Percentiles rank a stretch among this genome's conserved stretches.
Evolutionary conservation across 2,888 invertebrate genomes (phyloP).

Genomic region (Villa cingulata): DNA sequence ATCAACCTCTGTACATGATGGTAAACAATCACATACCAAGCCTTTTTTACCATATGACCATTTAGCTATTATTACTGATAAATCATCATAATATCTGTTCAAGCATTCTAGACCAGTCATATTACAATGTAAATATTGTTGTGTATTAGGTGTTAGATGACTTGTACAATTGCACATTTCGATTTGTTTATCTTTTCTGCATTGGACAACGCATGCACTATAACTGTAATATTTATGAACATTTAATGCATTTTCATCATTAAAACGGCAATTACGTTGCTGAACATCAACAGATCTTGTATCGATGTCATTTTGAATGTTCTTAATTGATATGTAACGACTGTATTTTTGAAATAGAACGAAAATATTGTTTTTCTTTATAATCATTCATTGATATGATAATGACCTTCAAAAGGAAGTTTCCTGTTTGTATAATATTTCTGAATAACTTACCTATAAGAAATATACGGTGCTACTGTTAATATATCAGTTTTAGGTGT

Average conservation of each 20-base stretch:
- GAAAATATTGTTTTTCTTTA: not conserved
- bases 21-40: constrained; percentile 51
- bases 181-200: constrained; percentile 50
- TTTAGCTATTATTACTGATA: constrained; percentile 50
- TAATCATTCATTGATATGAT: not conserved
- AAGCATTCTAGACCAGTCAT: constrained; percentile 52
- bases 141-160: constrained; percentile 51
- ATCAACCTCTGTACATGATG: constrained; percentile 59
- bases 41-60: constrained; percentile 49
- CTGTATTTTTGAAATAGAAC: constrained; percentile 23
- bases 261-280: constrained; percentile 58
- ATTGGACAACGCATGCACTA: constrained; percentile 57
- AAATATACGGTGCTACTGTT: constrained; percentile 43
- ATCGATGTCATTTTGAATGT: constrained; percentile 56
- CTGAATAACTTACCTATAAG: constrained; percentile 36
- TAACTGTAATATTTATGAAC: constrained; percentile 56
- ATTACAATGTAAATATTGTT: constrained; percentile 40
- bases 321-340: constrained; percentile 40
- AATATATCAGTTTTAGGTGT: constrained; percentile 48
- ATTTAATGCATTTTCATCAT: constrained; percentile 46
- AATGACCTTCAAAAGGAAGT: not conserved
- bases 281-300: constrained; percentile 45
- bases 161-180: constrained; percentile 51
- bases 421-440: not conserved
- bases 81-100: constrained; percentile 43